Conservation (phyloP, 2,797 vertebrate genomes). For the Acanthopagrus latus region DNA sequence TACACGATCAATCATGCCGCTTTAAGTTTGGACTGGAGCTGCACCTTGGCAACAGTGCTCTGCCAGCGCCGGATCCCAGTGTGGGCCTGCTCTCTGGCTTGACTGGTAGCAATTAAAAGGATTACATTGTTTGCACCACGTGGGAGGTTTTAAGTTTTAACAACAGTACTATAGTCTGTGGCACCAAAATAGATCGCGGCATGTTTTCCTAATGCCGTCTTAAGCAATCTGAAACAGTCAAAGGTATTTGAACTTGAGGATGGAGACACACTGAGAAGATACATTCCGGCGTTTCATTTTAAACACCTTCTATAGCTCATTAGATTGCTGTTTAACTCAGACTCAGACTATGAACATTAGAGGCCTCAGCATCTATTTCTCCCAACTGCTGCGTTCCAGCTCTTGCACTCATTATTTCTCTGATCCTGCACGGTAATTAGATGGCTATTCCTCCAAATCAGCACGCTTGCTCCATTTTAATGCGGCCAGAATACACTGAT, state of each 20-base stretch:
- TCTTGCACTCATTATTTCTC: slow-evolving; percentile 63
- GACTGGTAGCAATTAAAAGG: slow-evolving; percentile 35
- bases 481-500: slow-evolving; percentile 50
- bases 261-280: background rate
- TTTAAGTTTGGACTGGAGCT: slow-evolving; percentile 9
- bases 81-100: slow-evolving; percentile 22
- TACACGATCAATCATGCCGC: slow-evolving; percentile 4
- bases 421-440: slow-evolving; percentile 49
- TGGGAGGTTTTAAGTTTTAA: slow-evolving; percentile 8
- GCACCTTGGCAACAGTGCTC: background rate
- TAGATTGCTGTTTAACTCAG: slow-evolving; percentile 36
- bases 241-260: background rate
- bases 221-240: slow-evolving; percentile 3
- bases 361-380: slow-evolving; percentile 32
- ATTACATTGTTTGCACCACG: slow-evolving; percentile 30
- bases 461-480: slow-evolving; percentile 46
- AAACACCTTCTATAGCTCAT: slow-evolving; percentile 36
- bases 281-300: slow-evolving; percentile 16
- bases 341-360: slow-evolving; percentile 39
- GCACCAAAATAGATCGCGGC: slow-evolving; percentile 11
- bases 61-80: background rate
- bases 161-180: background rate
- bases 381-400: slow-evolving; percentile 48
- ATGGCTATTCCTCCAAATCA: slow-evolving; percentile 58
- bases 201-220: background rate